Conservation (phyloP, 1,140 invertebrate species). For the Macrosteles quadrilineatus region DNA sequence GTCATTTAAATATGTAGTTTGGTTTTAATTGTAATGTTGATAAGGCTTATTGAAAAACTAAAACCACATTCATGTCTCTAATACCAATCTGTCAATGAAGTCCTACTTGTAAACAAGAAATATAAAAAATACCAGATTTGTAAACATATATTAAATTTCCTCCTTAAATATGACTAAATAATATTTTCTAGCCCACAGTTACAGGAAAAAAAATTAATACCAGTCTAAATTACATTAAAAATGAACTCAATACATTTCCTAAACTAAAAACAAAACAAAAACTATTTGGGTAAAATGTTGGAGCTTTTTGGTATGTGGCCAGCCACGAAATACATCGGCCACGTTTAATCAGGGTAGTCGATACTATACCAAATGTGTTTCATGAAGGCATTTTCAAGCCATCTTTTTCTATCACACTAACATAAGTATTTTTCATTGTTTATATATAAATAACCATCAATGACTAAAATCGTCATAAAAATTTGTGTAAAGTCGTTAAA, state of each 20-base stretch:
- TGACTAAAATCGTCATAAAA: background rate
- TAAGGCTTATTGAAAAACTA: background rate
- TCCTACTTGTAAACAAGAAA: too few relatives aligned
- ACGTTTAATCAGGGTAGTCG: background rate
- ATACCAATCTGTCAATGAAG: too few relatives aligned
- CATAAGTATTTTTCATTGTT: constrained; percentile 26
- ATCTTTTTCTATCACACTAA: constrained; percentile 20
- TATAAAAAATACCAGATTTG: too few relatives aligned
- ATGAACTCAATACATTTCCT: too few relatives aligned
- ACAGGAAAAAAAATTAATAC: too few relatives aligned
- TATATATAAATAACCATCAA: background rate
- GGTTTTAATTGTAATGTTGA: background rate
- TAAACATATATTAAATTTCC: too few relatives aligned
- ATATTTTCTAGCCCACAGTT: too few relatives aligned
- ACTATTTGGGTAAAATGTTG: too few relatives aligned
- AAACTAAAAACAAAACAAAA: too few relatives aligned
- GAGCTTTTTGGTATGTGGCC: background rate
- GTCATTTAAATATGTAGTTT: background rate
- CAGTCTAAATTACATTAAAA: too few relatives aligned
- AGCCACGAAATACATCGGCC: background rate
- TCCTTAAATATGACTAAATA: too few relatives aligned
- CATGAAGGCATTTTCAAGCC: constrained; percentile 21
- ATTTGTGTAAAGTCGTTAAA: constrained; percentile 19
- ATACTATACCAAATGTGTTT: constrained; percentile 28
- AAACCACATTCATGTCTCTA: too few relatives aligned